Percentiles rank a stretch among this genome's conserved stretches.
Evolutionary conservation across 2,113 vertebrate species (phyloP).

Genomic region (Xyliphius kryptos): DNA sequence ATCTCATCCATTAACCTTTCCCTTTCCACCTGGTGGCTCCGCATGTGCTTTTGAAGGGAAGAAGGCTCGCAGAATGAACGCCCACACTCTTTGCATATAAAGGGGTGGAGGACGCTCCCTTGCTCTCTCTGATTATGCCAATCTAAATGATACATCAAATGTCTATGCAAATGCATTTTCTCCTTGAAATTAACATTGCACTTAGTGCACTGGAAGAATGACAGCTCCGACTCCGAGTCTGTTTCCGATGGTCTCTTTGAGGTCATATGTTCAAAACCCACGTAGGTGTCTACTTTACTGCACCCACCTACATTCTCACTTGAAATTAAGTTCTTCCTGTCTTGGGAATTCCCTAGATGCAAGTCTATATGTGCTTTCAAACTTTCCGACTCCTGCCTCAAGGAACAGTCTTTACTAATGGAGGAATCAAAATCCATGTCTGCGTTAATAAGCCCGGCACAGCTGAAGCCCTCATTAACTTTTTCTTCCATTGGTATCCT

Average conservation of each 20-base stretch:
- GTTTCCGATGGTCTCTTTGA: conserved; percentile 68
- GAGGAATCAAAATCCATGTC: conserved; percentile 55
- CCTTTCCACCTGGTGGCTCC: conserved; percentile 84
- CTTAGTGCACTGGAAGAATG: conserved; percentile 85
- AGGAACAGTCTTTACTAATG: conserved; percentile 45
- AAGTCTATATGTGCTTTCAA: conserved; percentile 67
- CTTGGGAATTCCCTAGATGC: conserved; percentile 57
- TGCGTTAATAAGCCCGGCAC: no score
- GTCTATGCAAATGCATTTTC: conserved; percentile 88
- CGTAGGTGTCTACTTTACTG: conserved; percentile 71
- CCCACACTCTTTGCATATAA: conserved; percentile 88
- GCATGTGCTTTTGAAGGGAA: conserved; percentile 87
- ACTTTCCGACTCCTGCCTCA: conserved; percentile 66
- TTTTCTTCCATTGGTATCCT: conserved; percentile 72
- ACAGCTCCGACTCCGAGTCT: conserved; percentile 71
- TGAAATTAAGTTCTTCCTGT: conserved; percentile 70
- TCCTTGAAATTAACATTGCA: conserved; percentile 92
- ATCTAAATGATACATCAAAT: conserved; percentile 97
- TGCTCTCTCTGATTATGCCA: conserved; percentile 86
- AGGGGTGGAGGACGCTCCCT: conserved; percentile 77
- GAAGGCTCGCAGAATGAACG: conserved; percentile 85
- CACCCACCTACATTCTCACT: conserved; percentile 63
- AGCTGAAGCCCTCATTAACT: conserved; percentile 70
- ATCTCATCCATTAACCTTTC: conserved; percentile 85
- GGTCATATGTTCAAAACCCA: conserved; percentile 72